Conservation (phyloP, 2,113 vertebrate genomes). For the Protomyctophum bolini region DNA sequence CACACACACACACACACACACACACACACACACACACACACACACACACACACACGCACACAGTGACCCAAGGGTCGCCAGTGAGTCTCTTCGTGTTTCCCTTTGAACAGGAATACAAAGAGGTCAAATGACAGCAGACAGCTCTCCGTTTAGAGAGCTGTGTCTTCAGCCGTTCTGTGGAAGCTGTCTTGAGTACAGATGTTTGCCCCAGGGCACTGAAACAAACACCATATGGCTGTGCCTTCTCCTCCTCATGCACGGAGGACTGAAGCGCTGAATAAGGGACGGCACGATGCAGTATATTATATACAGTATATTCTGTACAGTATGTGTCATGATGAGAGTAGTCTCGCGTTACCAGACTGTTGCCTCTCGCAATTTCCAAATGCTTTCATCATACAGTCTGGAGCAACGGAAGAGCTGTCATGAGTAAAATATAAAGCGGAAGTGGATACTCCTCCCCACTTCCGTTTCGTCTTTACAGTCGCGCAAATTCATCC, state of each 20-base stretch:
- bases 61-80: conserved; percentile 36
- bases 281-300: too few relatives aligned
- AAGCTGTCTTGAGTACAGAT: conserved; percentile 57
- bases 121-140: conserved; percentile 19
- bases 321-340: too few relatives aligned
- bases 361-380: too few relatives aligned
- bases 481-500: too few relatives aligned
- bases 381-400: too few relatives aligned
- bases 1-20: conserved; percentile 14
- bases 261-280: conserved; percentile 7
- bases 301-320: too few relatives aligned
- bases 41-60: conserved; percentile 15
- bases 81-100: conserved; percentile 43
- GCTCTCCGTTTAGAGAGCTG: conserved; percentile 16
- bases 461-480: too few relatives aligned
- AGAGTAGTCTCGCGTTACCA: too few relatives aligned
- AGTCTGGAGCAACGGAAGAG: too few relatives aligned
- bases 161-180: conserved; percentile 34
- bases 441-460: too few relatives aligned
- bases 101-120: conserved; percentile 26
- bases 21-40: conserved; percentile 4
- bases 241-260: conserved; percentile 28
- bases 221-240: conserved; percentile 44
- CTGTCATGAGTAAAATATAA: too few relatives aligned
- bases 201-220: conserved; percentile 51